A percentile compares a stretch with the other conserved stretches of the same genome.
phyloP scores from a whole-genome alignment of 2,888 invertebrate genomes.

The Cheiracanthium punctorium region DNA sequence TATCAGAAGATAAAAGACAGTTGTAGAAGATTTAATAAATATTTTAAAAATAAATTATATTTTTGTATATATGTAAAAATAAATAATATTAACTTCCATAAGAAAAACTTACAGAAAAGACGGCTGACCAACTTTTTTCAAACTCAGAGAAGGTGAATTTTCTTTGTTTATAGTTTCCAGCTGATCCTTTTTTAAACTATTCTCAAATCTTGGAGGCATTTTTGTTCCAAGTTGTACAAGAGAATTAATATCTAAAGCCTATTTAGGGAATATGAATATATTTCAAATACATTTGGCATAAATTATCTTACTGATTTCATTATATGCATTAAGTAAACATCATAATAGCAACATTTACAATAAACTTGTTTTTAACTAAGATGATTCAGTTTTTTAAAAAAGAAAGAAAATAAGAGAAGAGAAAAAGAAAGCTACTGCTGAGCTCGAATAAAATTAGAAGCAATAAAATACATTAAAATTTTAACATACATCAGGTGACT shows the following conservation, averaged over 20 bases:
- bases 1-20: too few relatives aligned
- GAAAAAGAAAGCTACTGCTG: too few relatives aligned
- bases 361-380: too few relatives aligned
- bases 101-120: constrained; percentile 32
- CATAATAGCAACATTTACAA: too few relatives aligned
- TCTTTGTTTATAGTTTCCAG: constrained; percentile 13
- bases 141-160: constrained; percentile 35
- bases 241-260: constrained; percentile 62
- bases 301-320: neutral
- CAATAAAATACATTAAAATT: neutral
- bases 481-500: constrained; percentile 52
- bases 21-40: too few relatives aligned
- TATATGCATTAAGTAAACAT: neutral
- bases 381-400: too few relatives aligned
- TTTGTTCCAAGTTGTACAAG: constrained; percentile 52
- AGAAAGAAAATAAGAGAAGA: neutral
- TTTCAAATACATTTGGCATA: neutral
- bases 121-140: constrained; percentile 44
- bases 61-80: too few relatives aligned
- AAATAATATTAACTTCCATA: neutral
- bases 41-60: neutral
- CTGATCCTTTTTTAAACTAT: constrained; percentile 1
- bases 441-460: neutral
- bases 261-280: neutral
- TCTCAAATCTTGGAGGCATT: constrained; percentile 15